Evolutionary conservation across 2,113 vertebrate genomes (phyloP), one percentile per base, ranked within the genome.

Genomic region (Centrocercus urophasianus): DNA sequence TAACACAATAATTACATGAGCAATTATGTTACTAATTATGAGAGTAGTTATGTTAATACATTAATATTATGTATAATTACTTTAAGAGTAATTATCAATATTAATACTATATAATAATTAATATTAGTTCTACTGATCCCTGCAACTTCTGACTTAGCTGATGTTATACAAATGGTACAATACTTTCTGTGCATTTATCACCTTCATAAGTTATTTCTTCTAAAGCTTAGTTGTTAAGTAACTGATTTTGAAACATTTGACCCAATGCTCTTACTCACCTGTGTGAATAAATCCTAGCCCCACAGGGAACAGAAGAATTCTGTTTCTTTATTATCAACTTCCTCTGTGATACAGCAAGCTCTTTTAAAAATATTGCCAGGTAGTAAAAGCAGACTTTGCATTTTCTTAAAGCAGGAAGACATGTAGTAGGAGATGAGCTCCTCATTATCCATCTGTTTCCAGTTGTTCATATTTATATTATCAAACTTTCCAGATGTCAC

Each of bases 361-460:
- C 30, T 85, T 66, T 91, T 73, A 50, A 92, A 94, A 95, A 90
- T 70, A 92, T 11, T 92, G 72, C 21, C 79, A 89, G 75, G 60
- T 80, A 89, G 56, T 95, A 92, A 89, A 86, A 87, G 27, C 34
- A 80, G 85, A 69, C 79, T 82, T 89, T 85, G 15, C 32, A 34
- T 91, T 93, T 93, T 85, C 84, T 91, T 94, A 66, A 95, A 93
- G 73, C 63, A 91, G 64, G 86, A 92, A 89, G 88, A 86, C 87
- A 90, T 94, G 76, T 84, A 85, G 96, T 94, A 97, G 67, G 50
- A 96, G 94, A 91, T 83, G 84, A 95, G 66, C 71, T 86, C 83
- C 84, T 45, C n/a, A 77, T 97, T 95, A 94, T 73, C 71, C 92
- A 97, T 97, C 95, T 97, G 94, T 96, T 97, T 97, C 92, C 93